Base-by-base conservation (phyloP, 2,113 vertebrate species). In the Cavia porcellus region DNA sequence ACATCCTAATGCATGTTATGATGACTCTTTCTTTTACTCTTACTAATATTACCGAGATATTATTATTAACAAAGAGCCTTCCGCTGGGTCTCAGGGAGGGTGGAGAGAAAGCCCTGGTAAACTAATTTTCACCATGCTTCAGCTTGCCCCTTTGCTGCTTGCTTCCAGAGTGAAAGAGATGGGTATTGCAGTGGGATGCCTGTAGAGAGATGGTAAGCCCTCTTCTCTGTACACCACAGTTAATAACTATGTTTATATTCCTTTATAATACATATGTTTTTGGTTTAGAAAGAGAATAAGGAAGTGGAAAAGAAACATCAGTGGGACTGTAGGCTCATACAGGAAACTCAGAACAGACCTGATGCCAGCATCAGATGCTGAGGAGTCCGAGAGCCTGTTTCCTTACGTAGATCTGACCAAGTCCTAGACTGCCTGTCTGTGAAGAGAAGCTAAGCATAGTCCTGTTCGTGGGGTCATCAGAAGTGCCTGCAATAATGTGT, bases 381-480 rank as follows among this genome's bases (percentile, higher is more conserved):
- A 50, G 28, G 66, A 90, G 45, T 66, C 8, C 7, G 13, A 5
- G 30, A 8, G 32, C 2, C 0, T 35, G 35, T 47, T 59, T 62
- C 77, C 32, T 55, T 59, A 82, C 66, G 47, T n/a, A 2, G 64
- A 66, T 72, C 35, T 42, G 1, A 7, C 32, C 62, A 13, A 42
- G 25, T 38, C 75, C 92, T 57, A 55, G 14, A 45, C n/a, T 97
- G 35, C 87, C 82, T 84, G 70, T 50, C 83, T 91, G 74, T 87
- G 50, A 94, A 83, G 45, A 68, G 52, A 35, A 89, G 32, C 79
- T 45, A 25, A 92, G 17, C 22, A 1, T 4, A 57, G 59, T 11
- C 68, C 61, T 35, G 8, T 19, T 93, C 22, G 0, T 6, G 47
- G 61, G 12, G 38, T 75, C 52, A 38, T 32, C 57, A 32, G 38